Evolutionary conservation across 2,797 vertebrate species (phyloP).

Genomic region (Pristis pectinata): DNA sequence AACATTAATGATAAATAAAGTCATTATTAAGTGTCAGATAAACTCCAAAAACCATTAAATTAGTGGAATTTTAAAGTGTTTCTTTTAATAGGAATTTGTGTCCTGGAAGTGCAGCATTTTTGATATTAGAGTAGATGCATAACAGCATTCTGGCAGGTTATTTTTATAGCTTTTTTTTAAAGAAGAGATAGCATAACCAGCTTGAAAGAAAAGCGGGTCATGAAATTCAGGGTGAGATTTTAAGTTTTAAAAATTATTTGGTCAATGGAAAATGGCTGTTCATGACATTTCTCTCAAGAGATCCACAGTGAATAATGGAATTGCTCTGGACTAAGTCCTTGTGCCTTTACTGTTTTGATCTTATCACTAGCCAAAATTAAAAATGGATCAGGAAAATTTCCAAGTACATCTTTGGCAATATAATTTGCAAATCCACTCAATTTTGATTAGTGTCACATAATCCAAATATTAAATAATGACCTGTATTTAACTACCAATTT

Average conservation of each 20-base stretch:
- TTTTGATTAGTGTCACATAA: constrained; percentile 8
- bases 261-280: neutral
- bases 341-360: neutral
- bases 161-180: neutral
- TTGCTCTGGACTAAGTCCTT: neutral
- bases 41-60: neutral
- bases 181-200: neutral
- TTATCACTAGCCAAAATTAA: neutral
- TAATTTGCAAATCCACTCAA: neutral
- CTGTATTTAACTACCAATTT: neutral
- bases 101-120: neutral
- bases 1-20: neutral
- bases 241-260: neutral
- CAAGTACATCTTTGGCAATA: neutral
- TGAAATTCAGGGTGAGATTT: neutral
- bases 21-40: neutral
- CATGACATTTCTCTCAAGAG: neutral
- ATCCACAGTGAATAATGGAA: neutral
- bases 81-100: neutral
- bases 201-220: neutral
- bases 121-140: neutral
- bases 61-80: neutral
- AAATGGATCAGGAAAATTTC: neutral
- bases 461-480: neutral
- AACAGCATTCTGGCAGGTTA: neutral